These are phyloP conservation scores for Mareca penelope DNA, from an alignment of 2,797 vertebrate species.

Conservation along the genomic window DNA sequence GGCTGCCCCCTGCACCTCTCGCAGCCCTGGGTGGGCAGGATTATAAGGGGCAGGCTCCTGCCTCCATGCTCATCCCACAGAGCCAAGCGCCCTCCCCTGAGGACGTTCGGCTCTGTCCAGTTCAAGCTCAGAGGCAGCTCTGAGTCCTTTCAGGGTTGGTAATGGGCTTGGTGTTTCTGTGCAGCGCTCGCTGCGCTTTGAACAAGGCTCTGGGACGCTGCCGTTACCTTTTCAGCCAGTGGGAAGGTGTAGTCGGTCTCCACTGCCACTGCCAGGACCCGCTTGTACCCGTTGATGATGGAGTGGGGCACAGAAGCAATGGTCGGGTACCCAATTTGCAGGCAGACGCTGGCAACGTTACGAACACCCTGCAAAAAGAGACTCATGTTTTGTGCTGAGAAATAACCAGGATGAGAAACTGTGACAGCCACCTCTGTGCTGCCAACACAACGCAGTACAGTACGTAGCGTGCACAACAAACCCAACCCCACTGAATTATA, in stretches of 20 bases:
- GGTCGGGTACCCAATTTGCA: conserved; percentile 97
- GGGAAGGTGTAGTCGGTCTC: conserved; percentile 96
- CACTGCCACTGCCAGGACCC: conserved; percentile 91
- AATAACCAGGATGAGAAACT: too few species aligned
- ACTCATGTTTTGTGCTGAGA: rapidly evolving
- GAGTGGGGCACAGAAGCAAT: conserved; percentile 95
- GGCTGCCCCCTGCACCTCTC: too few species aligned
- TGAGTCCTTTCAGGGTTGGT: rapidly evolving
- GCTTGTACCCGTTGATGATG: conserved; percentile 95
- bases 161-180: rapidly evolving
- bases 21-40: too few species aligned
- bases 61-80: rapidly evolving
- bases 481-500: neutral
- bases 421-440: neutral
- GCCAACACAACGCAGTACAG: rapidly evolving
- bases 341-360: conserved; percentile 94
- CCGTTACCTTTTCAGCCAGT: conserved; percentile 90
- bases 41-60: neutral
- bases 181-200: rapidly evolving
- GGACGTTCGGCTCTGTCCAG: neutral
- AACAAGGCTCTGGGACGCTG: neutral
- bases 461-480: rapidly evolving
- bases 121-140: rapidly evolving
- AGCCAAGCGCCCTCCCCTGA: neutral
- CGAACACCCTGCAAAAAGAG: conserved; percentile 84